Base-by-base conservation (phyloP, 2,797 vertebrate genomes). In the Syncerus caffer region DNA sequence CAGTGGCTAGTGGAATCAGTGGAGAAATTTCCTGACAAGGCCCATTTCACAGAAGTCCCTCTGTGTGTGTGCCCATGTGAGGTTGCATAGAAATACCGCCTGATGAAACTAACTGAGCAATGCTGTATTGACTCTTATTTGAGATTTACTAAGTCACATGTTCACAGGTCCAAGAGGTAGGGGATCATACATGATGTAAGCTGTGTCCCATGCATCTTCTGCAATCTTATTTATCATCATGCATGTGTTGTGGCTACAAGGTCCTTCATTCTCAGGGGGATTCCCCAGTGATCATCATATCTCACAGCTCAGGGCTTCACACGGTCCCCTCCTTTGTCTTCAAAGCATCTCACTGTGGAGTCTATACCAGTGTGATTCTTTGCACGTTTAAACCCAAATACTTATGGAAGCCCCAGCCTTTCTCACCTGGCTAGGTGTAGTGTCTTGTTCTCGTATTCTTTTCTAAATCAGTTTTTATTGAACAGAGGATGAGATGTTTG, bases 381-480 rank as follows among this genome's bases (percentile, higher is more conserved):
- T 34, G 31, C 31, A 67, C 2, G 16, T 34, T 34, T 67, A 34
- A 34, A 67, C 10, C 62, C 62, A 67, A 4, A 67, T 31, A 67
- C 4, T 67, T n/a, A n/a, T 4, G 31, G 15, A 31, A 64, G 62
- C 1, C 1, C 62, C 16, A 2, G 31, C 16, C 62, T 64, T 64
- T 64, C 31, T 16, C 31, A 17, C 62, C 62, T 64, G 62, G 62
- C 16, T 10, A 10, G 62, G 16, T 64, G 31, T 1, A n/a, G 7
- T n/a, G 16, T 64, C n/a, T n/a, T 16, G 7, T 10, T n/a, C 2
- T 9, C 16, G 62, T 64, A 8, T 64, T n/a, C 15, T n/a, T 64
- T n/a, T 19, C 62, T 9, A 2, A 64, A 17, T n/a, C 7, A 2
- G 4, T 9, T n/a, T 64, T n/a, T n/a, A n/a, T 4, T 0, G 62